Evolutionary conservation across 2,888 invertebrate genomes (phyloP).

Genomic region (Drosophila imparisetae): DNA sequence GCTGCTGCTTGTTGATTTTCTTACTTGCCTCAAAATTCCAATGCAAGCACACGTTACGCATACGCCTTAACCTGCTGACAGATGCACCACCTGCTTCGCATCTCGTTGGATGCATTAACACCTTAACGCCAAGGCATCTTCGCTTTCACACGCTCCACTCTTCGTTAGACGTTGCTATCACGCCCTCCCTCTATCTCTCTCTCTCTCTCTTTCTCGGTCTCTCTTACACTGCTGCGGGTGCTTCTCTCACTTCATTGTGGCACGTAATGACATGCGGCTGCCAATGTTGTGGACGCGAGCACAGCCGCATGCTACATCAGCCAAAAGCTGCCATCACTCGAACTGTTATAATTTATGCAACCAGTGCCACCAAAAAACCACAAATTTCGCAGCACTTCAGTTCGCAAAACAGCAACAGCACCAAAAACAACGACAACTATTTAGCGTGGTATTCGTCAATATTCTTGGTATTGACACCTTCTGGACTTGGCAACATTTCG

Average conservation of each 20-base stretch:
- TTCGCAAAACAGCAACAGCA: conserved; percentile 22
- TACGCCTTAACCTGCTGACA: conserved; percentile 48
- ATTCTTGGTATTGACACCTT: conserved; percentile 11
- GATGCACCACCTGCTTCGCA: conserved; percentile 28
- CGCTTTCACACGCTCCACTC: conserved; percentile 42
- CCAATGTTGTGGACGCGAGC: conserved; percentile 63
- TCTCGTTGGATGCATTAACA: conserved; percentile 60
- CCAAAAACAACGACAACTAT: conserved; percentile 26
- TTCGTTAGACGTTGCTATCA: conserved; percentile 5
- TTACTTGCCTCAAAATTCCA: conserved; percentile 43
- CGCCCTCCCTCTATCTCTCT: neutral
- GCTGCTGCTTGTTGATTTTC: conserved; percentile 28
- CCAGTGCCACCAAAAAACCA: conserved; percentile 53
- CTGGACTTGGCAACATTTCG: conserved; percentile 3
- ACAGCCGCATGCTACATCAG: conserved; percentile 24
- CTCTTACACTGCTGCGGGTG: neutral
- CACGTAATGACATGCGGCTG: conserved; percentile 77
- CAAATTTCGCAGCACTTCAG: conserved; percentile 61
- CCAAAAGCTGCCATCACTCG: conserved; percentile 28
- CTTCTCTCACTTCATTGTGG: conserved; percentile 46
- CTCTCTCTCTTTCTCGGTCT: neutral
- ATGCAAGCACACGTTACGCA: conserved; percentile 44
- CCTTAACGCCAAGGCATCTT: conserved; percentile 50
- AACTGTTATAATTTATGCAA: conserved; percentile 48
- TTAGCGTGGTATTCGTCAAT: conserved; percentile 21